Conservation (phyloP, 1,140 invertebrate genomes). For the Bombus haemorrhoidalis region DNA sequence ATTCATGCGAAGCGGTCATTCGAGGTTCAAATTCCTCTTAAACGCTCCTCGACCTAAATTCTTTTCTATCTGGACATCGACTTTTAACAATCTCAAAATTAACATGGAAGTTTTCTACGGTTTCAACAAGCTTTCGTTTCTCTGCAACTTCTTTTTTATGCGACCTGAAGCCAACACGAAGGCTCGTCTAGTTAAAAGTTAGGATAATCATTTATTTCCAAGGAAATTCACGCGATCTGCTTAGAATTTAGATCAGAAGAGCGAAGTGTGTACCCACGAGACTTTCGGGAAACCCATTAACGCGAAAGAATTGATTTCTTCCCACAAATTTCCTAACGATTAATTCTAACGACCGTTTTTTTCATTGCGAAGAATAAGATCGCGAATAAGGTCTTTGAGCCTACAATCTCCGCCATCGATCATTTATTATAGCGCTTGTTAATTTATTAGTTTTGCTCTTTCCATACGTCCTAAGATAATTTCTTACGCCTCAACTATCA, state of each 20-base stretch:
- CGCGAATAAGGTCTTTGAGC: too few species aligned
- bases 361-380: too few species aligned
- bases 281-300: neutral
- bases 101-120: too few species aligned
- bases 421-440: neutral
- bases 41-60: constrained; percentile 27
- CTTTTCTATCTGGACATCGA: neutral
- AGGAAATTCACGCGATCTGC: neutral
- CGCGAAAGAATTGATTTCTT: neutral
- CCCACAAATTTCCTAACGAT: neutral
- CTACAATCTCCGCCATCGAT: neutral
- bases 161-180: too few species aligned
- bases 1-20: neutral
- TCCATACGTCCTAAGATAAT: neutral
- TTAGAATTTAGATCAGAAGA: neutral
- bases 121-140: too few species aligned
- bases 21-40: constrained; percentile 11
- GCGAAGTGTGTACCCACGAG: neutral
- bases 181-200: constrained; percentile 47
- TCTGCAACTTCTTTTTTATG: neutral
- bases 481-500: neutral
- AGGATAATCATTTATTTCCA: constrained; percentile 17
- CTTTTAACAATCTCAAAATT: too few species aligned
- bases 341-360: neutral
- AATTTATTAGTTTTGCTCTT: neutral